These are phyloP conservation scores for Romanogobio albipinnatus DNA, from an alignment of 2,113 vertebrate genomes.

Conservation along the genomic window DNA sequence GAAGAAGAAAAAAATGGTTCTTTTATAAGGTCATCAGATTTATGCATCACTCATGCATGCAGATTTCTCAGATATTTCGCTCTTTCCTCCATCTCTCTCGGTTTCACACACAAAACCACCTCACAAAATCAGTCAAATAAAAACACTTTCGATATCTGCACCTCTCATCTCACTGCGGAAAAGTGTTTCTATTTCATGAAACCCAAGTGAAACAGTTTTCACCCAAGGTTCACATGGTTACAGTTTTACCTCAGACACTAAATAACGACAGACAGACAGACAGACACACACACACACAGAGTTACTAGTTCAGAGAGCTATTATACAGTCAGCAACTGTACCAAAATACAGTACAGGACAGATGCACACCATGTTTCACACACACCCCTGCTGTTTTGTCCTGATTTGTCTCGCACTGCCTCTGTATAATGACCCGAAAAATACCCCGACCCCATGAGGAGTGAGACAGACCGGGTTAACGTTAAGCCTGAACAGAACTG, in stretches of 20 bases:
- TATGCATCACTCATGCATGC: not conserved
- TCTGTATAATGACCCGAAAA: conserved; percentile 4
- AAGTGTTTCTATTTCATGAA: conserved; percentile 8
- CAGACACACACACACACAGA: not conserved
- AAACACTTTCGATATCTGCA: not conserved
- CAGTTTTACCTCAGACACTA: not conserved
- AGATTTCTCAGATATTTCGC: not conserved
- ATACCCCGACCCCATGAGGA: not conserved
- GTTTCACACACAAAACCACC: conserved; percentile 32
- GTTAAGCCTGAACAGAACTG: not conserved
- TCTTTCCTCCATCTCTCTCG: not conserved
- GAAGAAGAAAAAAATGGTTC: not conserved
- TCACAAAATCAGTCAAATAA: not conserved
- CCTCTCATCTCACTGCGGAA: not conserved
- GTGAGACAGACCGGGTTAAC: not conserved
- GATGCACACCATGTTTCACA: not conserved
- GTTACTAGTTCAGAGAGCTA: not conserved
- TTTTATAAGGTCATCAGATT: conserved; percentile 13
- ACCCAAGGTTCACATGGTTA: conserved; percentile 2
- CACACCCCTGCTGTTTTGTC: conserved; percentile 42
- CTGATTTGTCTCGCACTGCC: conserved; percentile 30
- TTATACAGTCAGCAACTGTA: conserved; percentile 19
- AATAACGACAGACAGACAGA: not conserved
- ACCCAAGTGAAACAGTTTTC: not conserved
- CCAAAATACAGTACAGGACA: conserved; percentile 33